Evolutionary conservation across 2,888 invertebrate species (phyloP), one percentile per base, ranked within the genome.

Genomic region (Eristalinus aeneus): DNA sequence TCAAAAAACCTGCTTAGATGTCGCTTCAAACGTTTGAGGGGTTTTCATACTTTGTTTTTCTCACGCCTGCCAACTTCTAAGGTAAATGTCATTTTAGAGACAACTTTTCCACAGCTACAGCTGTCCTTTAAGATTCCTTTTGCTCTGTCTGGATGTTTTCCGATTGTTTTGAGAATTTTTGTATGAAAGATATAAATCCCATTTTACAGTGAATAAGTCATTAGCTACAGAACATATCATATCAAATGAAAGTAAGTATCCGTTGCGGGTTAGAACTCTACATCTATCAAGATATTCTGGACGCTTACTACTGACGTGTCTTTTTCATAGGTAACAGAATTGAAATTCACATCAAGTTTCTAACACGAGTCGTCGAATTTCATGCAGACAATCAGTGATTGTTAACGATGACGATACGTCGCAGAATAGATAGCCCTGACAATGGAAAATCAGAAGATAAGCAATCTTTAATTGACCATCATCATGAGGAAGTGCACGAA

Each of bases 401-500:
- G 34, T 22, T 58, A 76, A 64, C 16, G 54, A 86, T 86, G 86
- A 82, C 73, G 11, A 34, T 86, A 22, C 77, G 86, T 16, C 64
- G 67, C 56, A 74, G 82, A 67, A 20, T 68, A 27, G 82, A 82
- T 12, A 20, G 16, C 27, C 39, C 73, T 16, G 81, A 81, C n/a
- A 31, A n/a, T 32, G 54, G 53, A n/a, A 64, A 2, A 10, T 9
- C 32, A 6, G 73, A 69, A 0, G 74, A 78, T 36, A 71, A 71
- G n/a, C 61, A 78, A 4, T n/a, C 53, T 0, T 11, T 67, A 46
- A 11, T 77, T 23, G 23, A 68, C 2, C 36, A 58, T 9, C 61
- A 77, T 20, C 68, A 77, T 10, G 90, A 89, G 0, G 89, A 90
- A 6, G 81, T 86, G 0, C 89, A 91, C 27, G 90, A 90, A 22